Conservation (phyloP, 2,113 vertebrate genomes). For the Calypte anna region DNA sequence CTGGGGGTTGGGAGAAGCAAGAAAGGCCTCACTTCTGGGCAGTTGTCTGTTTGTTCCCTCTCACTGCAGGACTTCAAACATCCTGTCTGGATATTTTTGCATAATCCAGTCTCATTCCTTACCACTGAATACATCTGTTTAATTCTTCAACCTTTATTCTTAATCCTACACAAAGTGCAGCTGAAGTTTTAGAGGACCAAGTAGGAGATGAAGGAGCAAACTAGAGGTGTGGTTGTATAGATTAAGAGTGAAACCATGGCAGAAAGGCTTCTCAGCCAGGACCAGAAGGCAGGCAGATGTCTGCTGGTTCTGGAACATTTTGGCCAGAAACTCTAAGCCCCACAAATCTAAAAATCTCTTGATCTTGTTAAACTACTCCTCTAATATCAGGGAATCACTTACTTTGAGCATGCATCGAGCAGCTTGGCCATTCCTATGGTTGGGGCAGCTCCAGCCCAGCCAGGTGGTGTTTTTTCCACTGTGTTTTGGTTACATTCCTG, state of each 20-base stretch:
- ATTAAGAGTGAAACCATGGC: background rate
- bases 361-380: constrained; percentile 30
- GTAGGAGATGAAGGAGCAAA: background rate
- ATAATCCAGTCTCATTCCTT: constrained; percentile 50
- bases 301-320: background rate
- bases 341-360: constrained; percentile 2
- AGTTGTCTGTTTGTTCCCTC: background rate
- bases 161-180: constrained; percentile 36
- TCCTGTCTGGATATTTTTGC: constrained; percentile 7
- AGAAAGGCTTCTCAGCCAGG: constrained; percentile 35
- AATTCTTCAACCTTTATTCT: constrained; percentile 41
- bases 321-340: background rate
- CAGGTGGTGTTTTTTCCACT: background rate
- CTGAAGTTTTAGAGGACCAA: background rate
- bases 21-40: background rate
- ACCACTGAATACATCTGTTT: constrained; percentile 38
- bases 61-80: background rate
- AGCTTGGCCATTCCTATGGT: background rate
- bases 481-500: accelerated
- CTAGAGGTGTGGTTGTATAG: constrained; percentile 4
- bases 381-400: constrained; percentile 15
- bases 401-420: accelerated
- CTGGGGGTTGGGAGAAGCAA: background rate
- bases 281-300: constrained; percentile 31
- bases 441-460: background rate